phyloP scores from a whole-genome alignment of 2,797 vertebrate species.

The Mionectes olivaceus region DNA sequence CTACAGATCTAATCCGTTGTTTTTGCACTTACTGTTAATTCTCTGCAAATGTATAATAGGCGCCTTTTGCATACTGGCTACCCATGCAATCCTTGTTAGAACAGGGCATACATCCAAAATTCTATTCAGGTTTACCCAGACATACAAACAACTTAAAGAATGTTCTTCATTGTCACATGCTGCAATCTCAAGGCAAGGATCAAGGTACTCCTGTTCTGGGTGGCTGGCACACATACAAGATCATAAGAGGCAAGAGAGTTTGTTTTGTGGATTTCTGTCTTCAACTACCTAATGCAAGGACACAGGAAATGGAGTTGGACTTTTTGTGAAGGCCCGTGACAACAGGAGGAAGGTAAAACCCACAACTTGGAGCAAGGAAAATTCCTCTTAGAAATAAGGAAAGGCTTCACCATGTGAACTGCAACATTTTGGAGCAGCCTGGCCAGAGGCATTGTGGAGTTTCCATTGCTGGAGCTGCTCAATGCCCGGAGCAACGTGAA shows the following conservation, averaged over 20 bases:
- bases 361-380: background rate
- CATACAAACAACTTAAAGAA: background rate
- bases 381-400: background rate
- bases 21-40: background rate
- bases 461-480: background rate
- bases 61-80: background rate
- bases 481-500: background rate
- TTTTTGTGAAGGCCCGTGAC: background rate
- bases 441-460: background rate
- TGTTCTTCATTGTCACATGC: background rate
- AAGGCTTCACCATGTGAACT: background rate
- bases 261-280: background rate
- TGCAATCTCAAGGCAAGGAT: background rate
- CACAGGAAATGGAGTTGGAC: background rate
- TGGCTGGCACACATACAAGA: background rate
- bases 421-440: background rate
- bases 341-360: background rate
- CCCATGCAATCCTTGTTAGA: background rate
- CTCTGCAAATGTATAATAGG: background rate
- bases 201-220: background rate
- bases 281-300: background rate
- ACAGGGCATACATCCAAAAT: rapidly evolving
- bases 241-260: background rate
- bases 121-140: background rate
- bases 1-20: background rate